phyloP scores from a whole-genome alignment of 2,797 vertebrate species.

The Percopsis omiscomaycus region DNA sequence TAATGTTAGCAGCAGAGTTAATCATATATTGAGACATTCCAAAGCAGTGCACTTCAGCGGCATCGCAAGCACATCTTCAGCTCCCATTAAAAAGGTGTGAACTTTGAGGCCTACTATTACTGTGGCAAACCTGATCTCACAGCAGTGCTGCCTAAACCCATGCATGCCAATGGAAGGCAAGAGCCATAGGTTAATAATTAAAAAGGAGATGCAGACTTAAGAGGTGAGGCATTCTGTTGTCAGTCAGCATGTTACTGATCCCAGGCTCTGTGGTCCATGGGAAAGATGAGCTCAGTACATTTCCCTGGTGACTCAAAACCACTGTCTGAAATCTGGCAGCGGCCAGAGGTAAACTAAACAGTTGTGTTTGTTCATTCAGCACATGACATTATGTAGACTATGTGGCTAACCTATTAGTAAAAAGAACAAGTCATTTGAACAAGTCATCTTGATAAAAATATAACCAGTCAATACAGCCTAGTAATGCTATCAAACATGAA shows the following conservation, averaged over 20 bases:
- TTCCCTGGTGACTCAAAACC: slow-evolving; percentile 33
- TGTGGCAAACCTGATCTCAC: slow-evolving; percentile 38
- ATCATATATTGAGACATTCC: background rate
- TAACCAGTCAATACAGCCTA: no score
- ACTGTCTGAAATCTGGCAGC: slow-evolving; percentile 8
- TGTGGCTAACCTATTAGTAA: background rate
- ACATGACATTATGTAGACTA: background rate
- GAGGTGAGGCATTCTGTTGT: slow-evolving; percentile 34
- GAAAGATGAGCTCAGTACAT: slow-evolving; percentile 16
- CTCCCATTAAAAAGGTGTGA: slow-evolving; percentile 42
- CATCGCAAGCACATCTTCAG: slow-evolving; percentile 15
- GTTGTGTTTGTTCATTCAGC: background rate
- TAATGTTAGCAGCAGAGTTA: background rate
- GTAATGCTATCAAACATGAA: no score
- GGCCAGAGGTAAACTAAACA: background rate
- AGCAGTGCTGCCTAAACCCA: background rate
- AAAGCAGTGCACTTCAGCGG: background rate
- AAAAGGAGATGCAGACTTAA: slow-evolving; percentile 20
- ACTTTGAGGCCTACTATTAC: slow-evolving; percentile 29
- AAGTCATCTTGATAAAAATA: background rate
- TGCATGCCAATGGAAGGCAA: background rate
- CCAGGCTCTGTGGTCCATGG: slow-evolving; percentile 9
- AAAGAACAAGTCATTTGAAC: slow-evolving; percentile 7
- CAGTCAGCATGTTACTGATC: slow-evolving; percentile 24
- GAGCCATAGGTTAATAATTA: slow-evolving; percentile 40